Percentiles rank a stretch among this genome's conserved stretches.
phyloP scores from a whole-genome alignment of 53 echinoderm and acorn worm genomes.

The Paelopatides confundens region DNA sequence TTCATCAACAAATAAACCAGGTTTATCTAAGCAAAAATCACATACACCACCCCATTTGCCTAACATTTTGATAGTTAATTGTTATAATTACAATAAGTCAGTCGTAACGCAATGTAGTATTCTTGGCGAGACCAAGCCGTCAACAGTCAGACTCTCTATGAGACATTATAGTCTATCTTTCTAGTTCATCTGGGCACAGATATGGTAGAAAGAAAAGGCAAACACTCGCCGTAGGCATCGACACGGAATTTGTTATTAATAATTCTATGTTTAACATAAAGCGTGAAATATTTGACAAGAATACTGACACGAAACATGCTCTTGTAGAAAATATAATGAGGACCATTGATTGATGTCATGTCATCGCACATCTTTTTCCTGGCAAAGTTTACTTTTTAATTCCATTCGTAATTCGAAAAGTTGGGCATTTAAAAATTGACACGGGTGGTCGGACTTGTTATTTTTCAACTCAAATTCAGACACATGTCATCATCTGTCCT shows the following conservation, averaged over 20 bases:
- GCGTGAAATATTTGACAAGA: slow-evolving; percentile 9
- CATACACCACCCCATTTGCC: background rate
- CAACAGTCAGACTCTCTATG: slow-evolving; percentile 2
- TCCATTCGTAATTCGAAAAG: too few species aligned
- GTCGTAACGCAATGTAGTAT: background rate
- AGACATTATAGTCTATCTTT: too few species aligned
- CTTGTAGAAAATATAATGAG: slow-evolving; percentile 6
- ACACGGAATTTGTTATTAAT: background rate
- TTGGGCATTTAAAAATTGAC: too few species aligned
- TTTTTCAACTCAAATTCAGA: too few species aligned
- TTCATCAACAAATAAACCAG: background rate
- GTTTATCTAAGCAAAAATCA: too few species aligned
- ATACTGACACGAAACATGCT: slow-evolving; percentile 28
- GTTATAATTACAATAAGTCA: slow-evolving; percentile 39
- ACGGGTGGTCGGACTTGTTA: too few species aligned
- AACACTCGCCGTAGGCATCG: background rate
- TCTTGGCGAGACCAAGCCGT: background rate
- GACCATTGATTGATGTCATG: background rate
- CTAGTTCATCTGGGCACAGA: too few species aligned
- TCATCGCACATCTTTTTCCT: too few species aligned
- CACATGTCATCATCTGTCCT: too few species aligned
- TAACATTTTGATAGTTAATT: slow-evolving; percentile 12
- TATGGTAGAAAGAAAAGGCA: background rate
- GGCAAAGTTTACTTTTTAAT: too few species aligned
- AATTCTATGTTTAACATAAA: slow-evolving; percentile 28